Conservation (phyloP, 2,113 vertebrate genomes). For the Nasalis larvatus region DNA sequence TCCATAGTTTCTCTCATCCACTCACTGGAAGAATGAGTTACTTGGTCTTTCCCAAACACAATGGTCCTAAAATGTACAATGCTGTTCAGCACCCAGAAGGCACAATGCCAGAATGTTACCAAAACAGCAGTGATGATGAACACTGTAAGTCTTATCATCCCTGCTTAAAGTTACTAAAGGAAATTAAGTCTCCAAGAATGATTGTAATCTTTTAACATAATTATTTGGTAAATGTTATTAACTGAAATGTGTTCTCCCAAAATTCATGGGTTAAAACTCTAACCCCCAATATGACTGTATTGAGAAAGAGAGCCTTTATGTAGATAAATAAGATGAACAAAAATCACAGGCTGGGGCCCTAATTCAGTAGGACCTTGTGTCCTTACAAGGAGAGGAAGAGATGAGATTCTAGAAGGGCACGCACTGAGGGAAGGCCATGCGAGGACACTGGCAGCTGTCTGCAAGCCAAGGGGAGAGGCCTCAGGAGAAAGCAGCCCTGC, state of each 20-base stretch:
- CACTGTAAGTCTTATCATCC: background rate
- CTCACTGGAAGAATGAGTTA: background rate
- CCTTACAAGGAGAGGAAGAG: background rate
- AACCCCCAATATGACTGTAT: background rate
- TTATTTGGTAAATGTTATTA: background rate
- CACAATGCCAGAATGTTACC: background rate
- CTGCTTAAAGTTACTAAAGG: background rate
- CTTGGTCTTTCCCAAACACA: background rate
- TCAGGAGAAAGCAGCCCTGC: background rate
- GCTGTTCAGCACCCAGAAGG: background rate
- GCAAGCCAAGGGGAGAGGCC: background rate
- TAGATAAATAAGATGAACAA: background rate
- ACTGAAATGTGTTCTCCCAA: background rate
- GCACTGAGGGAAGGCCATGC: background rate
- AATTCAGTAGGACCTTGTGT: background rate
- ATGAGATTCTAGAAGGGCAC: fast-evolving
- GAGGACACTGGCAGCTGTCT: fast-evolving
- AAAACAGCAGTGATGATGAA: background rate
- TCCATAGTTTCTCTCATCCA: background rate
- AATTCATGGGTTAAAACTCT: background rate
- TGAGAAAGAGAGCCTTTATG: background rate
- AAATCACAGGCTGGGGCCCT: background rate
- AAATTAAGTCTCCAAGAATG: background rate
- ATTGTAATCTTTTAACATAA: background rate
- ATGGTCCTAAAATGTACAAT: background rate